Evolutionary conservation across 2,113 vertebrate genomes (phyloP).

Genomic region (Neotoma lepida): DNA sequence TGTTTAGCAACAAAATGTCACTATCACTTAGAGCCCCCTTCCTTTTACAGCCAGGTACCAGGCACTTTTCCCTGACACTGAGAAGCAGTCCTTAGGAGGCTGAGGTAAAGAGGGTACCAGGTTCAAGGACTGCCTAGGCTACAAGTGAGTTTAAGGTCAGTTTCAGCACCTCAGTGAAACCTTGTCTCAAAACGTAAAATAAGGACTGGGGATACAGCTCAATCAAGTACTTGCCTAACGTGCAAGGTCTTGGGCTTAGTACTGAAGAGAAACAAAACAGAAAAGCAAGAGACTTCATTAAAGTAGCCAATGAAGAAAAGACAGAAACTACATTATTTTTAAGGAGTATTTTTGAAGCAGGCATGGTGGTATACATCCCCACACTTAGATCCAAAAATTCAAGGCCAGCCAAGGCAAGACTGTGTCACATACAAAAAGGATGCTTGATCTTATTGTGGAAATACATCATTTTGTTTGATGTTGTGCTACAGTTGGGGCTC

Average conservation of each 20-base stretch:
- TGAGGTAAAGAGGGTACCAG: neutral
- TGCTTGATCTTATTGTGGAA: neutral
- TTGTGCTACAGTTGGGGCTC: neutral
- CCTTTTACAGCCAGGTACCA: rapidly evolving
- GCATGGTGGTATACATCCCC: neutral
- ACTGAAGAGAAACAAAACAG: neutral
- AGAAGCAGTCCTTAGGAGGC: neutral
- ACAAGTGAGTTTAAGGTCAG: neutral
- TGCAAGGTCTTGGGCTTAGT: neutral
- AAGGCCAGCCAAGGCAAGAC: neutral
- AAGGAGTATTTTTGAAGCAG: neutral
- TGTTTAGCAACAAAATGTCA: rapidly evolving
- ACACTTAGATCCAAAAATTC: neutral
- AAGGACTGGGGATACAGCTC: neutral
- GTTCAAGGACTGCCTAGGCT: neutral
- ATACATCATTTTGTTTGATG: neutral
- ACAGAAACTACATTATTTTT: neutral
- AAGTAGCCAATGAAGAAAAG: neutral
- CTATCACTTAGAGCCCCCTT: rapidly evolving
- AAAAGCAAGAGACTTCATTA: neutral
- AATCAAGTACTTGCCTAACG: neutral
- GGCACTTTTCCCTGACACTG: neutral
- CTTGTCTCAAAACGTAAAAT: neutral
- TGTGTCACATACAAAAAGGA: neutral
- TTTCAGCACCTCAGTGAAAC: neutral